Base-by-base conservation (phyloP, 1,140 invertebrate species). In the Bursaphelenchus mucronatus region DNA sequence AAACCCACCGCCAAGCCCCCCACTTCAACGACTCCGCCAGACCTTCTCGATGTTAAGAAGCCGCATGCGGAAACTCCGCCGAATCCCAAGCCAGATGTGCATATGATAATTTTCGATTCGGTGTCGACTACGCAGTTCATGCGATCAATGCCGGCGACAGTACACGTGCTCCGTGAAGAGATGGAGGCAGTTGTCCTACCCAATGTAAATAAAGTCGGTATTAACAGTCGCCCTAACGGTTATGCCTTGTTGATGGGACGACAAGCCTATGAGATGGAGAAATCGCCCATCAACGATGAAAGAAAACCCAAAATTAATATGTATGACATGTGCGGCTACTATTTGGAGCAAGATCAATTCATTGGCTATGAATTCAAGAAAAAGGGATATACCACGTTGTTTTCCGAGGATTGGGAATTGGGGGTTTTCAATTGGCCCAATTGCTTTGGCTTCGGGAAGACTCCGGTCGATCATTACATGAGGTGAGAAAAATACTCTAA, bases 381-480 rank as follows among this genome's bases (percentile, higher is more conserved):
- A 4, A 55, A 55, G 53, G 13, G 13, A 1, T 15, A n/a, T 13
- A 15, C 13, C n/a, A 19, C 53, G 53, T 7, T n/a, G 15, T n/a
- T 15, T 44, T n/a, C n/a, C 1, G 13, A 55, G 53, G 15, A 15
- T 21, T 55, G 53, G n/a, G 19, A 45, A 45, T n/a, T 15, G 41
- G 13, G n/a, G 1, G 13, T 55, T 1, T 69, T 69, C 17, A 70
- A 69, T 47, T 63, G 67, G 57, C 68, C 68, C 6, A 47, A 63
- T 54, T 69, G 68, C 47, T 54, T 17, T 39, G 68, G 68, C 0
- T 69, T 71, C 43, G 54, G 21, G 10, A 55, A 44, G 21, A 15
- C 57, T 3, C 66, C 66, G 15, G 67, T 50, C 2, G 59, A 69
- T 53, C 68, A 69, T 50, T 70, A 47, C 49, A 63, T 70, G 67